Conservation (phyloP, 2,797 vertebrate genomes). For the Phylloscopus collybita region DNA sequence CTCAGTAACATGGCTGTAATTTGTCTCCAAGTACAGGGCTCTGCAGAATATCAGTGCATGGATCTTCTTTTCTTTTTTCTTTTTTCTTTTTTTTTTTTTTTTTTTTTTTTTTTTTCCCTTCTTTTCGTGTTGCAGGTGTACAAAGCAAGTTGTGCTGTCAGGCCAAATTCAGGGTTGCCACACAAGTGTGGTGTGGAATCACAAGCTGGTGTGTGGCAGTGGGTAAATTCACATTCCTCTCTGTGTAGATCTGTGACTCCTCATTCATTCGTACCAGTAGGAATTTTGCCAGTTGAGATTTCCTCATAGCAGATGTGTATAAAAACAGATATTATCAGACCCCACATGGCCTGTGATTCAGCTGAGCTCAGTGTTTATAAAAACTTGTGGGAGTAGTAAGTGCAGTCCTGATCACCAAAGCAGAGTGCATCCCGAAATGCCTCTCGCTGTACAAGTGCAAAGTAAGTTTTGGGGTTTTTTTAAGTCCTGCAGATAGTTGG, state of each 20-base stretch:
- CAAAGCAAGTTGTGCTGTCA: background rate
- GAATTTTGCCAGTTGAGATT: background rate
- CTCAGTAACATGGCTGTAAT: background rate
- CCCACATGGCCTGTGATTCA: background rate
- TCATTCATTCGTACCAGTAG: background rate
- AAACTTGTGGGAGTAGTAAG: background rate
- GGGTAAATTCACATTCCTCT: background rate
- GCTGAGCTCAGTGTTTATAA: background rate
- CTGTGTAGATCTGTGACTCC: background rate
- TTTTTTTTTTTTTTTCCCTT: too few species aligned
- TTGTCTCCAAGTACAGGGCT: background rate
- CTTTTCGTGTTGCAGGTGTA: background rate
- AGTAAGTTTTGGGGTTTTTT: background rate
- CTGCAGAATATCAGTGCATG: background rate
- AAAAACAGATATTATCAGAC: background rate
- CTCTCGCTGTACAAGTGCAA: accelerated
- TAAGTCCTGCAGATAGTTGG: background rate
- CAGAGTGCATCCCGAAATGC: background rate
- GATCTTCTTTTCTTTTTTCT: too few species aligned
- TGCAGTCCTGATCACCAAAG: background rate
- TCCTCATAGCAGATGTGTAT: background rate
- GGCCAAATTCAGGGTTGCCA: too few species aligned
- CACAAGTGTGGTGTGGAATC: background rate
- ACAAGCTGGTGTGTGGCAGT: background rate
- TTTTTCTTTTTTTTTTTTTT: too few species aligned